Percentiles rank a stretch among this genome's conserved stretches.
phyloP scores from a whole-genome alignment of 2,113 vertebrate genomes.

The Callopanchax toddi region DNA sequence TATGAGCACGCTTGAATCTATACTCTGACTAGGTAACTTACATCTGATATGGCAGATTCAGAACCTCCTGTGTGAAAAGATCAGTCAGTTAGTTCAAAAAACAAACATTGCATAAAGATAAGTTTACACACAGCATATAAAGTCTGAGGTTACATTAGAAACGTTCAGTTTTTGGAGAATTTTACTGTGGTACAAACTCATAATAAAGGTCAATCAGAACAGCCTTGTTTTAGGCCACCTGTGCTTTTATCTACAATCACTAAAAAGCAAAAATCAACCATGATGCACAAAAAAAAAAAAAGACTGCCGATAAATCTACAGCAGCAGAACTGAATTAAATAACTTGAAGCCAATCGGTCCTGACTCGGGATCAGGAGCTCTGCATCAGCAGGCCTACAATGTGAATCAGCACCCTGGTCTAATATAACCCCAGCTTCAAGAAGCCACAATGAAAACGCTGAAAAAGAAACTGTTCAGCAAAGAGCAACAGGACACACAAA shows the following conservation, averaged over 20 bases:
- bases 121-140: background rate
- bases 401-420: conserved; percentile 11
- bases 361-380: background rate
- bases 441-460: conserved; percentile 16
- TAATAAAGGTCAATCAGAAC: too few relatives aligned
- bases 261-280: background rate
- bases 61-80: conserved; percentile 84
- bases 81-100: conserved; percentile 17
- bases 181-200: too few relatives aligned
- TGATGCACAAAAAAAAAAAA: background rate
- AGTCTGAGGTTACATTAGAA: conserved; percentile 37
- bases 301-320: background rate
- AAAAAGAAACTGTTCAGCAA: conserved; percentile 2
- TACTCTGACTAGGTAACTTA: conserved; percentile 81
- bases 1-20: conserved; percentile 8
- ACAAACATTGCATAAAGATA: background rate
- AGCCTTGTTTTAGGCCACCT: too few relatives aligned
- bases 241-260: background rate
- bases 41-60: conserved; percentile 89
- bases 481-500: conserved; percentile 7
- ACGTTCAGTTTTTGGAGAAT: too few relatives aligned
- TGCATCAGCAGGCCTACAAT: background rate
- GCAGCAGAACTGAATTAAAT: conserved; percentile 11
- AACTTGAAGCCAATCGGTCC: conserved; percentile 1
- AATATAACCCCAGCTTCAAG: conserved; percentile 33